Percentiles rank a stretch among this genome's conserved stretches.
These are phyloP conservation scores for Odontothrips loti DNA, from an alignment of 2,888 invertebrate species.

Conservation along the genomic window DNA sequence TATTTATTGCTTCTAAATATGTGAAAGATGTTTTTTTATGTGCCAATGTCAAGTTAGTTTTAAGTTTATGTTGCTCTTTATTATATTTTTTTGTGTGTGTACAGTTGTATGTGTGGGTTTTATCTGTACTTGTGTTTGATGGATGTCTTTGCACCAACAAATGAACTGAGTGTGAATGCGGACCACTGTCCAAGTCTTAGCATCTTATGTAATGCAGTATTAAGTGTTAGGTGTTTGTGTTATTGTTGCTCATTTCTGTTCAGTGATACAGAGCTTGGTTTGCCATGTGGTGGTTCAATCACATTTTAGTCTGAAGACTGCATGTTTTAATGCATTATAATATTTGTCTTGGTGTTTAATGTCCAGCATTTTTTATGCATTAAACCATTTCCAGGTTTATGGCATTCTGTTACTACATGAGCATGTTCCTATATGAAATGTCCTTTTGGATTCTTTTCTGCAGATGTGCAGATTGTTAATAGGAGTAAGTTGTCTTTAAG, in stretches of 20 bases:
- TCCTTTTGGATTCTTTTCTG: neutral
- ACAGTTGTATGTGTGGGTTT: neutral
- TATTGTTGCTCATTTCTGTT: constrained; percentile 15
- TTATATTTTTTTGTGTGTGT: constrained; percentile 11
- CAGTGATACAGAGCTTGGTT: neutral
- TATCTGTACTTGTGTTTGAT: neutral
- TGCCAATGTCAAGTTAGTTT: constrained; percentile 9
- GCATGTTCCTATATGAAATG: constrained; percentile 1
- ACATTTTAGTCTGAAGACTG: neutral
- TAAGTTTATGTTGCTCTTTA: constrained; percentile 14
- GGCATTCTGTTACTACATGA: constrained; percentile 9
- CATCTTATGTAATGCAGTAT: neutral
- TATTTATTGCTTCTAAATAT: constrained; percentile 2
- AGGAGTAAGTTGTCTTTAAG: neutral
- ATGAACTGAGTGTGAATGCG: neutral
- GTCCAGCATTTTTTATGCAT: neutral
- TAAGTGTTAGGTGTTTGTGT: neutral
- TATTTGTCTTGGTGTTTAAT: neutral
- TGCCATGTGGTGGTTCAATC: neutral
- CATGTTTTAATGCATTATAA: neutral
- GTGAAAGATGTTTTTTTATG: neutral
- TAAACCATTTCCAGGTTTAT: neutral
- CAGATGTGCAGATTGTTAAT: constrained; percentile 16
- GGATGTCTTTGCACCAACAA: neutral
- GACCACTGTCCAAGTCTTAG: constrained; percentile 2